Conservation (phyloP, 2,113 vertebrate species). For the Dipodomys stephensi region DNA sequence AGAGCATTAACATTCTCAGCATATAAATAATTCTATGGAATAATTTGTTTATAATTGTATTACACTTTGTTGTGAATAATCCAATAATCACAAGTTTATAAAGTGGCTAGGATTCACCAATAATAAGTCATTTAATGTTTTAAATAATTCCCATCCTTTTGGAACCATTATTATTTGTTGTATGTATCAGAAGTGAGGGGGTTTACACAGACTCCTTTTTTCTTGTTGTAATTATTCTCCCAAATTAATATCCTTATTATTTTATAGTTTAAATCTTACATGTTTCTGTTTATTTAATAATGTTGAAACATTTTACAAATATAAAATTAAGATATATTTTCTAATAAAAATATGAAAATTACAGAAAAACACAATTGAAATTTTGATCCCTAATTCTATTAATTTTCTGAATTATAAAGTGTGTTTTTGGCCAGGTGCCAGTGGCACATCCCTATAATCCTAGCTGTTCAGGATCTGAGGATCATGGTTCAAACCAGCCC, state of each 20-base stretch:
- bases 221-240: constrained; percentile 11
- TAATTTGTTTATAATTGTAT: constrained; percentile 1
- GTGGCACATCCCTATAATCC: too few species aligned
- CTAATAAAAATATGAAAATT: not conserved
- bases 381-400: not conserved
- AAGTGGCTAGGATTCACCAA: not conserved
- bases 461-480: too few species aligned
- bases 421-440: not conserved
- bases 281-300: not conserved
- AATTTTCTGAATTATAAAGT: not conserved
- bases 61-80: constrained; percentile 43
- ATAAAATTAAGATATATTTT: not conserved
- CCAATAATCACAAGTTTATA: constrained; percentile 22
- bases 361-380: not conserved
- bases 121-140: not conserved
- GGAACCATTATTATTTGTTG: not conserved
- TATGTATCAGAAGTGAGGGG: not conserved
- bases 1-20: not conserved
- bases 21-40: constrained; percentile 11
- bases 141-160: not conserved
- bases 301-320: not conserved
- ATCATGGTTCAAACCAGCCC: too few species aligned
- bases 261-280: not conserved
- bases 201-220: not conserved
- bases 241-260: not conserved